Conservation (phyloP, 1,140 invertebrate genomes). For the Cryptotermes secundus region DNA sequence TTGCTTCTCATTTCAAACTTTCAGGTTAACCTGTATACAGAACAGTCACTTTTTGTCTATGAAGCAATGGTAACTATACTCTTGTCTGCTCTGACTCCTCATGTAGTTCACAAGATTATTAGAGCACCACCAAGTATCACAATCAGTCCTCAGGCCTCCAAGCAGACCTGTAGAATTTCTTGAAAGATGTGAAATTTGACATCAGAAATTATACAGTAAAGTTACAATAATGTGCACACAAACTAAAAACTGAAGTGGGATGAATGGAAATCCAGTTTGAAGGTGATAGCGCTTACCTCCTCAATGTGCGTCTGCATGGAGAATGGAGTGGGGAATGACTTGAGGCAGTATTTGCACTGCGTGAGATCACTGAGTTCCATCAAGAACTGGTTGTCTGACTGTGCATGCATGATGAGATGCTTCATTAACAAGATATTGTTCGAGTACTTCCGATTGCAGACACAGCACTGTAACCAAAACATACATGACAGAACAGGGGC, state of each 20-base stretch:
- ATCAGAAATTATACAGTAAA: no score
- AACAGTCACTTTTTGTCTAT: no score
- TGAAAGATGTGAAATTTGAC: not conserved
- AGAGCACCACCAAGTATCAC: no score
- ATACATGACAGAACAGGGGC: conserved; percentile 10
- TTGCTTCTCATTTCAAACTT: no score
- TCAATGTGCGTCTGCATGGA: conserved; percentile 39
- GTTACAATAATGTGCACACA: not conserved
- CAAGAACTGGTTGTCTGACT: conserved; percentile 33
- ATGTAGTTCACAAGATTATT: no score
- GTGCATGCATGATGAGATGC: conserved; percentile 56
- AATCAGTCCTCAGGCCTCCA: no score
- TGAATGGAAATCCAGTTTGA: not conserved
- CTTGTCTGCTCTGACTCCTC: no score
- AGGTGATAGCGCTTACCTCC: conserved; percentile 35
- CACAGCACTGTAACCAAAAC: conserved; percentile 51
- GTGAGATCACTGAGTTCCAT: conserved; percentile 26
- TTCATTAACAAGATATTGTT: conserved; percentile 65
- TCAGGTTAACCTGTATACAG: no score
- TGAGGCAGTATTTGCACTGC: conserved; percentile 43
- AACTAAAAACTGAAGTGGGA: no score
- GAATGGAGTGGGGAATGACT: conserved; percentile 38
- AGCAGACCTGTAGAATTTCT: not conserved
- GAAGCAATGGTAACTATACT: no score
- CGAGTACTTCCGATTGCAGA: conserved; percentile 56